phyloP scores from a whole-genome alignment of 2,888 invertebrate species.

The Hedya salicella region DNA sequence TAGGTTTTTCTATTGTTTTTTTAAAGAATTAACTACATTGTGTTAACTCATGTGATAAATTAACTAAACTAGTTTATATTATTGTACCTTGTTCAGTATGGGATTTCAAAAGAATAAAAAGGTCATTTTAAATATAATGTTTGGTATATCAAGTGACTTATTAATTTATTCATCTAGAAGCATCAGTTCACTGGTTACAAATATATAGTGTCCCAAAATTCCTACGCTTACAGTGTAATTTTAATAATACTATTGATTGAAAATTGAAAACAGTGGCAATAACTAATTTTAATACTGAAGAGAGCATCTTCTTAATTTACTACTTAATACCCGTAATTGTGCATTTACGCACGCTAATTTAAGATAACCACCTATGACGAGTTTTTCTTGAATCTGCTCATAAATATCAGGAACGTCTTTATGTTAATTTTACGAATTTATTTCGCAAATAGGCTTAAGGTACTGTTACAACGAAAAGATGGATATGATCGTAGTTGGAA shows the following conservation, averaged over 20 bases:
- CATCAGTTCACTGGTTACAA: neutral
- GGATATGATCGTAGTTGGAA: too few species aligned
- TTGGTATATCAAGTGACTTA: slow-evolving; percentile 9
- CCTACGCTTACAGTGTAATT: neutral
- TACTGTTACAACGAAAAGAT: too few species aligned
- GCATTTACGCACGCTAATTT: neutral
- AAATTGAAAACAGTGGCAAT: neutral
- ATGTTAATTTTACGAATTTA: too few species aligned
- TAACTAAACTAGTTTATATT: slow-evolving; percentile 1
- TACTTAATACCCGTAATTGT: slow-evolving; percentile 43
- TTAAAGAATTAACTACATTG: neutral
- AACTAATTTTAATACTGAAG: slow-evolving; percentile 33
- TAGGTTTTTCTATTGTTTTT: neutral
- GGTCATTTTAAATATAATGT: neutral
- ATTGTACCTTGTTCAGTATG: neutral
- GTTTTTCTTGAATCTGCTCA: neutral
- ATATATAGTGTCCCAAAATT: neutral
- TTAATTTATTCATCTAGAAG: slow-evolving; percentile 19
- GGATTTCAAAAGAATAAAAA: slow-evolving; percentile 22
- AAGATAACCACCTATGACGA: neutral
- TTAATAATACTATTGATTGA: neutral
- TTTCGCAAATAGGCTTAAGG: too few species aligned
- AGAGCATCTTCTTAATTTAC: slow-evolving; percentile 36
- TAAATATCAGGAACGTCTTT: too few species aligned
- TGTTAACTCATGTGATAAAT: slow-evolving; percentile 14